Evolutionary conservation across 2,797 vertebrate genomes (phyloP), one percentile per base, ranked within the genome.

Genomic region (Pangasius mekongensis): DNA sequence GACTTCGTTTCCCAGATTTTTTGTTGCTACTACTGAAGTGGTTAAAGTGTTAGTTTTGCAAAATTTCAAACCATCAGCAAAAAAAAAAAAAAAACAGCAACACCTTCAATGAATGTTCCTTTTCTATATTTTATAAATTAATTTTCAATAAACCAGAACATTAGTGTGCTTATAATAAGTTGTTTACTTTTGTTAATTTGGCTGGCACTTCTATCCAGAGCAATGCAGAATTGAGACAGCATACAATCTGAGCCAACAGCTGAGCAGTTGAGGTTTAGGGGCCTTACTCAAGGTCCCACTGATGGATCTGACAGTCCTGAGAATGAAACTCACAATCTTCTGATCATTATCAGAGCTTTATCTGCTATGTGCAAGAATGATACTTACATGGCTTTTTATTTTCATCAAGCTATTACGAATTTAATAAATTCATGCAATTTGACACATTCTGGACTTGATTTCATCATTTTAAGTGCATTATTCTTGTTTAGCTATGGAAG

Each of bases 401-500:
- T 80, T 33, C 8, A 80, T 39, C 22, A 47, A 22, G 14, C 43
- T 49, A 64, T 83, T 49, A 62, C 13, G 9, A 83, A 62, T 74
- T 18, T 54, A 58, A 76, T 33, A 49, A 24, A 30, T 33, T 64
- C 3, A 62, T 86, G 22, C 11, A 69, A 69, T 67, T 33, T 49
- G 49, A 60, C 4, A 24, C 7, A 74, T 49, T 60, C 39, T 60
- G 39, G 3, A 24, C 24, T 43, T 84, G 3, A n/a, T 78, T 88
- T 39, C 2, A 81, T 85, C 1, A 36, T 27, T 87, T 87, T 24
- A 69, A 56, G 5, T 20, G 5, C n/a, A 18, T 14, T 36, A 47
- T 78, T 64, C 1, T 81, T 88, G 47, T 84, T 88, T 52, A 88
- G 16, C 22, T 85, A 85, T 97, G 95, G 82, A 95, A 94, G n/a